These are phyloP conservation scores for Chamaea fasciata DNA, from an alignment of 2,113 vertebrate species.

Conservation along the genomic window DNA sequence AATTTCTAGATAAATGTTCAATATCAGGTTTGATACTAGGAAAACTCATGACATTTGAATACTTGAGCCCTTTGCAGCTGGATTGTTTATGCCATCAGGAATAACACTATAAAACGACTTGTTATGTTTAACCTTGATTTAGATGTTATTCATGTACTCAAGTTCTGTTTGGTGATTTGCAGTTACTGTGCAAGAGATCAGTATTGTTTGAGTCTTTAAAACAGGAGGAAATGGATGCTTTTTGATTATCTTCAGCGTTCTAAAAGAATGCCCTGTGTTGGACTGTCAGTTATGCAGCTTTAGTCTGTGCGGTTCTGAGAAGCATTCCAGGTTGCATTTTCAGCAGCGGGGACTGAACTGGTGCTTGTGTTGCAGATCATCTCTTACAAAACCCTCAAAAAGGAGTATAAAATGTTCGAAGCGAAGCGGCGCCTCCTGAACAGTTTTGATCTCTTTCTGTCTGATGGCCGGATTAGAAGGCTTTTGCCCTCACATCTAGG, in stretches of 20 bases:
- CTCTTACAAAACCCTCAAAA: constrained; percentile 78
- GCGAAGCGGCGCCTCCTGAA: constrained; percentile 82
- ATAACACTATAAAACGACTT: not conserved
- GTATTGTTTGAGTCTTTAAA: not conserved
- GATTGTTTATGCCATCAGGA: not conserved
- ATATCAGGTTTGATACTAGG: not conserved
- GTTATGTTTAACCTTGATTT: not conserved
- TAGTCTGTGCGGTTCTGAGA: not conserved
- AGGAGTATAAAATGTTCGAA: constrained; percentile 85
- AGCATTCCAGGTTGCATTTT: not conserved
- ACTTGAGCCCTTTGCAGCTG: not conserved
- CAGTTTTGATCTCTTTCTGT: constrained; percentile 83
- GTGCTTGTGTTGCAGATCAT: constrained; percentile 75
- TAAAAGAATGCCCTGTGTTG: not conserved
- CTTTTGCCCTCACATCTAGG: constrained; percentile 84
- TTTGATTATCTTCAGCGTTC: not conserved
- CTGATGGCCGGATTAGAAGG: constrained; percentile 81
- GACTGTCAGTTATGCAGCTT: accelerated
- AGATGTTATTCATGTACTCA: not conserved
- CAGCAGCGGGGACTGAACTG: not conserved
- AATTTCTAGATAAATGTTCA: not conserved
- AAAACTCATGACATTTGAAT: not conserved
- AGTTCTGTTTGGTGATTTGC: not conserved
- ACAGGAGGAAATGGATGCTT: not conserved
- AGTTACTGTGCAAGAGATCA: not conserved